Conservation (phyloP, 2,113 vertebrate genomes). For the Etheostoma spectabile region DNA sequence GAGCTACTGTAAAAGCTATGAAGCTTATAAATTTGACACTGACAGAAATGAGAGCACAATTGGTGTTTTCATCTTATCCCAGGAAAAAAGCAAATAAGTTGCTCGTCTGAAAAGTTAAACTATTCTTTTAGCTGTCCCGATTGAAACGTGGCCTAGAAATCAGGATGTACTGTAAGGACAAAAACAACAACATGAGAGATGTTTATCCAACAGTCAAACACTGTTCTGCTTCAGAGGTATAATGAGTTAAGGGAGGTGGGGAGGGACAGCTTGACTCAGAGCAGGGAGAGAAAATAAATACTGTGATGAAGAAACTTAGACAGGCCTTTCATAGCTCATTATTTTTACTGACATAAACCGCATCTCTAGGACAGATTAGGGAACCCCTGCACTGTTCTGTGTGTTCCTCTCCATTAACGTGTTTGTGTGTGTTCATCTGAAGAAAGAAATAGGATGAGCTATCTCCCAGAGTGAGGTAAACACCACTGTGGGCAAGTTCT, state of each 20-base stretch:
- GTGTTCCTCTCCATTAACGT: neutral
- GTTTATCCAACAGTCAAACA: slow-evolving; percentile 43
- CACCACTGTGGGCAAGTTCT: slow-evolving; percentile 47
- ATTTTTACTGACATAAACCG: slow-evolving; percentile 52
- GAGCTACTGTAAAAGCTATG: neutral
- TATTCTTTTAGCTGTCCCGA: slow-evolving; percentile 2
- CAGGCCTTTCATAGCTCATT: slow-evolving; percentile 45
- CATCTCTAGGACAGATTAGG: slow-evolving; percentile 54
- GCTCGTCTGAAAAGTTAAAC: neutral
- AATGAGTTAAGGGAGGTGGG: slow-evolving; percentile 28
- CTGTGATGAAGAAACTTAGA: slow-evolving; percentile 49
- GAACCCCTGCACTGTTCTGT: slow-evolving; percentile 29
- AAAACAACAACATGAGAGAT: slow-evolving; percentile 31
- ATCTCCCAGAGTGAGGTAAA: slow-evolving; percentile 56
- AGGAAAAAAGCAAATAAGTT: neutral
- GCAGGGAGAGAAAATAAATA: slow-evolving; percentile 60
- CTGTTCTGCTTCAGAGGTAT: slow-evolving; percentile 33
- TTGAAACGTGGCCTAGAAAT: neutral
- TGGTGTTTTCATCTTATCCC: neutral
- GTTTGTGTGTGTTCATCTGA: slow-evolving; percentile 23
- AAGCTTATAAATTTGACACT: neutral
- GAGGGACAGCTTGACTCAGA: slow-evolving; percentile 41
- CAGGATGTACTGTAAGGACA: neutral
- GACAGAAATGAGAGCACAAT: neutral
- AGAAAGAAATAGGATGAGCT: slow-evolving; percentile 23